phyloP scores from a whole-genome alignment of 1,140 invertebrate genomes.

The Doryteuthis pealeii region DNA sequence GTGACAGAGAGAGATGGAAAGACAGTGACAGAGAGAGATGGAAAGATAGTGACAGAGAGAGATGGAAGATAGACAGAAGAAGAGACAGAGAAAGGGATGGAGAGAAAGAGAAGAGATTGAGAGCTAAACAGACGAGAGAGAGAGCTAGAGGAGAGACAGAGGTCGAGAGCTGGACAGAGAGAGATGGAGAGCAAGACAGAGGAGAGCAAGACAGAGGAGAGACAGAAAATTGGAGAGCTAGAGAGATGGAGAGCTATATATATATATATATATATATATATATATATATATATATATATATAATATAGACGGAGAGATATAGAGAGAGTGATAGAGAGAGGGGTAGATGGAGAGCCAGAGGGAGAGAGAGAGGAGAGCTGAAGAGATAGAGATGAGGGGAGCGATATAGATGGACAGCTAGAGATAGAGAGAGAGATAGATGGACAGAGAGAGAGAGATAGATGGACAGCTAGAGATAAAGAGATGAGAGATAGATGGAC shows the following conservation, averaged over 20 bases:
- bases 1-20: too few species aligned
- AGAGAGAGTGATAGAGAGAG: background rate
- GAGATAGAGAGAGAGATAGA: background rate
- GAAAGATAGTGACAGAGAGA: too few species aligned
- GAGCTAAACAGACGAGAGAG: too few species aligned
- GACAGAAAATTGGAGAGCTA: background rate
- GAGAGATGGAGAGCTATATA: background rate
- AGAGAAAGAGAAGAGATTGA: conserved; percentile 17
- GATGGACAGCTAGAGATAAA: background rate
- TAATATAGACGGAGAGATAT: too few species aligned
- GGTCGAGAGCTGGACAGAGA: background rate
- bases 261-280: too few species aligned
- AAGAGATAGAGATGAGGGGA: background rate
- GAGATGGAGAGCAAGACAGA: background rate
- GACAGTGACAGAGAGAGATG: too few species aligned
- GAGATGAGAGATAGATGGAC: background rate
- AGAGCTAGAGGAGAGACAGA: too few species aligned
- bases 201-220: background rate
- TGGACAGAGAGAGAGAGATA: background rate
- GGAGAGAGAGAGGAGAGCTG: background rate
- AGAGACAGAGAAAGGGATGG: conserved; percentile 19
- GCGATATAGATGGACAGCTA: background rate
- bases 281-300: background rate
- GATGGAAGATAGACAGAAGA: too few species aligned
- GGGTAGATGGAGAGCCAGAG: background rate